Percentiles rank a stretch among this genome's conserved stretches.
Evolutionary conservation across 2,888 invertebrate species (phyloP).

Genomic region (Proisotoma minuta): DNA sequence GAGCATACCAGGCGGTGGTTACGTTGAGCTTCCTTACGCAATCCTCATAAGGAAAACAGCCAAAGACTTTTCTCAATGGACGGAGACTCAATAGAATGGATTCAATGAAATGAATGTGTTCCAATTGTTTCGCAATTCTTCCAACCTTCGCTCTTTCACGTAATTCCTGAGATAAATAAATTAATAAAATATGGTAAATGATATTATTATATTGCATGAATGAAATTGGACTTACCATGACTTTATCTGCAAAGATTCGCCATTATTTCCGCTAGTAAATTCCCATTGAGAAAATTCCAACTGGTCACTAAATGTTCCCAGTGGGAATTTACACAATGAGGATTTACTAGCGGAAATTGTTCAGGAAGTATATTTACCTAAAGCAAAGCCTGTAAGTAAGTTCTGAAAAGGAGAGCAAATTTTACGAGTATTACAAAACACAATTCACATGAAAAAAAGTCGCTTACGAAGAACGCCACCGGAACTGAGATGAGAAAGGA

Average conservation of each 20-base stretch:
- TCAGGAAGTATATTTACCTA: no score
- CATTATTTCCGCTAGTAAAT: no score
- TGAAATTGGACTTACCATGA: constrained; percentile 16
- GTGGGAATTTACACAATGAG: no score
- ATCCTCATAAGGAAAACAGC: constrained; percentile 8
- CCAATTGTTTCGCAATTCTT: constrained; percentile 26
- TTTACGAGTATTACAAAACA: no score
- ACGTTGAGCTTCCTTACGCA: constrained; percentile 25
- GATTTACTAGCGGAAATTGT: no score
- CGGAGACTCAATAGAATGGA: constrained; percentile 17
- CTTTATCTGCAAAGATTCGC: no score
- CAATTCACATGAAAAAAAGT: no score
- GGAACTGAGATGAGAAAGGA: constrained; percentile 29
- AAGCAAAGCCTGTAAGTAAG: constrained; percentile 27
- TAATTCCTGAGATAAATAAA: constrained; percentile 21
- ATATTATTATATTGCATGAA: not conserved
- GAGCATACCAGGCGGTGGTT: constrained; percentile 8
- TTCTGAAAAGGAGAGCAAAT: no score
- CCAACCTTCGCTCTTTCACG: constrained; percentile 27
- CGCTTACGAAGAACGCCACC: constrained; percentile 28
- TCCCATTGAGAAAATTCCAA: no score
- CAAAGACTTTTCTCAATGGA: constrained; percentile 17
- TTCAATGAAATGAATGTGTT: constrained; percentile 28
- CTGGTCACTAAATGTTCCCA: no score
- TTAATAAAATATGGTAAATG: not conserved